Evolutionary conservation across 2,113 vertebrate species (phyloP), one percentile per base, ranked within the genome.

Genomic region (Chloroceryle aenea): DNA sequence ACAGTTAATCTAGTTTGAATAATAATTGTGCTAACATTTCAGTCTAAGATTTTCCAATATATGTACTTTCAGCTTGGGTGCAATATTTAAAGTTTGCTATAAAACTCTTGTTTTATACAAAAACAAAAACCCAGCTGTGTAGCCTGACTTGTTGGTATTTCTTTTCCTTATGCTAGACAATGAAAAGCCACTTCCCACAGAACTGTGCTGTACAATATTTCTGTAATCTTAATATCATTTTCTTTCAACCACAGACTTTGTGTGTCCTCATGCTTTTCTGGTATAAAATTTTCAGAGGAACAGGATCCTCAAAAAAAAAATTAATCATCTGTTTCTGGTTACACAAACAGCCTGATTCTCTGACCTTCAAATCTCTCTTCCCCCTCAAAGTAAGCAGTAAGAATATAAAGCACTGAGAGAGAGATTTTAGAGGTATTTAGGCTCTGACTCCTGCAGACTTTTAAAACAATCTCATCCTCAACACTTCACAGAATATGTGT

Each of bases 311-410:
- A 22, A 89, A 95, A 63, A 95, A 89, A 84, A 47, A 87, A 96
- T 94, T 93, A 90, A 90, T 96, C 93, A 94, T 96, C 92, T 96
- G 96, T 76, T 92, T 93, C 88, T 96, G 42, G 74, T 96, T 96
- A 96, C 2, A 4, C 21, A 81, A 92, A 85, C 66, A 25, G 73
- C 61, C 66, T 1, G 3, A 7, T 94, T 75, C 69, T 87, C 32
- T 89, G 92, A 96, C 93, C 92, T 91, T 94, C 90, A 95, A 95
- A 81, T 64, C 29, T 81, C 72, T 59, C 38, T 92, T 50, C 83
- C 52, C 52, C 48, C 80, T 78, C 64, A 68, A 88, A 93, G 83
- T 94, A 94, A 97, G 83, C 88, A 93, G 10, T 90, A 90, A 92
- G 83, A 81, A 87, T 73, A 40, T 86, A 93, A 84, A 92, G 68